phyloP scores from a whole-genome alignment of 2,797 vertebrate genomes.

The Ptychobarbus kaznakovi region DNA sequence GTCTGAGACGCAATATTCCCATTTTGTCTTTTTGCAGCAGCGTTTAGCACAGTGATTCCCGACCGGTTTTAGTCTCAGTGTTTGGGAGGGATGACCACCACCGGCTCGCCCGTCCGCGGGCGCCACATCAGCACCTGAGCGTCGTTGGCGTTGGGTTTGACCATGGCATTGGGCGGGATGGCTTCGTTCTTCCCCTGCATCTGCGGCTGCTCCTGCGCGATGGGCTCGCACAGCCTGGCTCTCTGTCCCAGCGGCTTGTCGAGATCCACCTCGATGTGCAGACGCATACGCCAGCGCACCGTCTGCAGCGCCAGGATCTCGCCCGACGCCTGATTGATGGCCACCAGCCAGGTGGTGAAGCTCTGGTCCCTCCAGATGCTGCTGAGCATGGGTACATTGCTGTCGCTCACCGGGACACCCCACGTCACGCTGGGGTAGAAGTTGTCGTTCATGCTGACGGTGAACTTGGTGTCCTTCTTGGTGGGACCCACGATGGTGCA shows the following conservation, averaged over 20 bases:
- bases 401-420: slow-evolving; percentile 94
- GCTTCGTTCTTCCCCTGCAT: slow-evolving; percentile 91
- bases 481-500: slow-evolving; percentile 93
- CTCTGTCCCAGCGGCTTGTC: slow-evolving; percentile 87
- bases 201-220: slow-evolving; percentile 90
- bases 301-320: slow-evolving; percentile 93
- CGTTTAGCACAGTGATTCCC: slow-evolving; percentile 89
- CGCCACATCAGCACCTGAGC: slow-evolving; percentile 99
- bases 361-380: slow-evolving; percentile 95
- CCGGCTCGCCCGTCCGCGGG: slow-evolving; percentile 86
- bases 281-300: slow-evolving; percentile 94
- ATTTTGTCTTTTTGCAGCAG: slow-evolving; percentile 66
- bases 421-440: slow-evolving; percentile 99
- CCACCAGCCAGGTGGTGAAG: slow-evolving; percentile 98
- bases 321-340: slow-evolving; percentile 87
- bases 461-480: slow-evolving; percentile 91
- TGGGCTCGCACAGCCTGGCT: slow-evolving; percentile 86
- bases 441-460: slow-evolving; percentile 98
- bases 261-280: slow-evolving; percentile 91
- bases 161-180: slow-evolving; percentile 91
- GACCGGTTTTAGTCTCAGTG: slow-evolving; percentile 76
- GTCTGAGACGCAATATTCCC: slow-evolving; percentile 33
- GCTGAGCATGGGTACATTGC: slow-evolving; percentile 91
- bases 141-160: slow-evolving; percentile 98
- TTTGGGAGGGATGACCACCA: slow-evolving; percentile 96